Evolutionary conservation across 2,113 vertebrate genomes (phyloP).

Genomic region (Hippocampus comes): DNA sequence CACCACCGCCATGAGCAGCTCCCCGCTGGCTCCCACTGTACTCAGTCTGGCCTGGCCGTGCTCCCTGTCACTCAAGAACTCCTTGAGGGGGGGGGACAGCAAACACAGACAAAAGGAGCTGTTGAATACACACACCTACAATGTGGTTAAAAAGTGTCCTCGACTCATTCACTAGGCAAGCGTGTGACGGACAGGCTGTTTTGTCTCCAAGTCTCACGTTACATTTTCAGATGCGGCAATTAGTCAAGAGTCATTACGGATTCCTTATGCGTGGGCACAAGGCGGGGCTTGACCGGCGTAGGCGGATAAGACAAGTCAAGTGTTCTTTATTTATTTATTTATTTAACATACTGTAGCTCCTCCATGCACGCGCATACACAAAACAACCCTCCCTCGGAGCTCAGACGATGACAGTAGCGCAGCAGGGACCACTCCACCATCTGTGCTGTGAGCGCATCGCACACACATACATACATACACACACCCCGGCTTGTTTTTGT

Average conservation of each 20-base stretch:
- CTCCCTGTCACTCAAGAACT: conserved; percentile 89
- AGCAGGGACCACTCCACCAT: conserved; percentile 72
- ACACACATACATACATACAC: conserved; percentile 13
- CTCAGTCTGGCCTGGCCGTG: conserved; percentile 88
- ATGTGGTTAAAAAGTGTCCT: no score
- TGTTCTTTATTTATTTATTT: conserved; percentile 47
- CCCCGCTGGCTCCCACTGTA: conserved; percentile 80
- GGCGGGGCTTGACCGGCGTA: conserved; percentile 33
- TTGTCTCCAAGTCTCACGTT: conserved; percentile 21
- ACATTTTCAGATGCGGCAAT: conserved; percentile 30
- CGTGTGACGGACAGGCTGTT: conserved; percentile 3
- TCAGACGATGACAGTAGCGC: conserved; percentile 67
- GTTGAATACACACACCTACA: conserved; percentile 28
- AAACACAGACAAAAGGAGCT: conserved; percentile 49
- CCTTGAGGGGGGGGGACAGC: conserved; percentile 66
- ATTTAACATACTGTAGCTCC: conserved; percentile 33
- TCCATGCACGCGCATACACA: conserved; percentile 25
- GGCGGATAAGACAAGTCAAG: conserved; percentile 45
- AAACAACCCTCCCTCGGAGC: conserved; percentile 43
- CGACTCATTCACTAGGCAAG: background rate
- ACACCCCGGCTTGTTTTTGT: conserved; percentile 5
- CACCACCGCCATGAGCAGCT: conserved; percentile 82
- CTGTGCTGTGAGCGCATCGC: conserved; percentile 72
- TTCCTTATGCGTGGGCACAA: conserved; percentile 30
- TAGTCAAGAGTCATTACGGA: conserved; percentile 27